Evolutionary conservation across 2,888 invertebrate genomes (phyloP).

Genomic region (Trichopria drosophilae): DNA sequence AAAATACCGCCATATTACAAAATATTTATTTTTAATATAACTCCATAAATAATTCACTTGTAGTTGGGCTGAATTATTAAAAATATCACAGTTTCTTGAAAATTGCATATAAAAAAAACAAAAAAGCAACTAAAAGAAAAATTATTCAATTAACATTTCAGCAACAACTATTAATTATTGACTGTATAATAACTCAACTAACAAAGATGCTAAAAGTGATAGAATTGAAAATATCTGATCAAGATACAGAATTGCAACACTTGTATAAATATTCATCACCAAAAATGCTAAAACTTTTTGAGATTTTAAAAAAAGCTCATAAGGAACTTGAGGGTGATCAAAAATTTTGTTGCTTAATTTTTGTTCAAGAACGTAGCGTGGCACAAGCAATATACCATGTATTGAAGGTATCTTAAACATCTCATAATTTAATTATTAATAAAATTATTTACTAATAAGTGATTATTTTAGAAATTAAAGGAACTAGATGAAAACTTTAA

Average conservation of each 20-base stretch:
- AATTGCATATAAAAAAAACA: no score
- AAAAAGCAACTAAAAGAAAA: neutral
- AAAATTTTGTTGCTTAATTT: conserved; percentile 70
- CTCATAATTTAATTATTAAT: conserved; percentile 4
- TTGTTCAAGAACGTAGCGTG: conserved; percentile 72
- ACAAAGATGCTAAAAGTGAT: conserved; percentile 61
- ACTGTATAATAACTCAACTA: conserved; percentile 53
- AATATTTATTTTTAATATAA: no score
- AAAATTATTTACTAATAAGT: neutral
- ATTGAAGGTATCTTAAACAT: conserved; percentile 58
- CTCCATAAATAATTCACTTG: no score
- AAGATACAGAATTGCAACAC: conserved; percentile 54
- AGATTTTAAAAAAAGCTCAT: conserved; percentile 65
- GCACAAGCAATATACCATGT: conserved; percentile 75
- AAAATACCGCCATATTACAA: no score
- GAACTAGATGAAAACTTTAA: conserved; percentile 59
- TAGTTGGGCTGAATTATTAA: no score
- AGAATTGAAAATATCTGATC: conserved; percentile 57
- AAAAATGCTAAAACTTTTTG: conserved; percentile 67
- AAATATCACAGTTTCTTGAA: no score
- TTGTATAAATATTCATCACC: conserved; percentile 64
- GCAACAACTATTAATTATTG: conserved; percentile 40
- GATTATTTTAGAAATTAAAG: conserved; percentile 40
- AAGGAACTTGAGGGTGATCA: conserved; percentile 47
- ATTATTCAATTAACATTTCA: conserved; percentile 26